Evolutionary conservation across 2,113 vertebrate genomes (phyloP).

Genomic region (Loxodonta africana): DNA sequence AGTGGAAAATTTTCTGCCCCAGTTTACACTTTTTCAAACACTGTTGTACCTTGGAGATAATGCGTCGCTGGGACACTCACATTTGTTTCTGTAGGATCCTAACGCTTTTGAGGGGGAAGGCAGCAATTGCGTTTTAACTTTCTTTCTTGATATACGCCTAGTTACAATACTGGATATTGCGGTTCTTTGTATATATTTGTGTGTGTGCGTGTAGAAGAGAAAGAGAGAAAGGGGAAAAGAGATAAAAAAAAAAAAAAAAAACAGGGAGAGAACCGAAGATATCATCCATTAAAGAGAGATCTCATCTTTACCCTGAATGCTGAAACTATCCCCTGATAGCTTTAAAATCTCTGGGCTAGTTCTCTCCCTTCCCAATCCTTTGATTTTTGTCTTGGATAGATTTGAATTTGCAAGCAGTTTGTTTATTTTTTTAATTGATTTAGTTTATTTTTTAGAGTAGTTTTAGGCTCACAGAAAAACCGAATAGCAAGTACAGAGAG

Average conservation of each 20-base stretch:
- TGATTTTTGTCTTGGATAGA: not conserved
- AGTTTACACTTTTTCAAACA: not conserved
- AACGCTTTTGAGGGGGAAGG: not conserved
- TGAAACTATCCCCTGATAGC: fast-evolving
- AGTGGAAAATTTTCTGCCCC: fast-evolving
- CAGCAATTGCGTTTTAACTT: fast-evolving
- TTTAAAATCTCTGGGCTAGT: not conserved
- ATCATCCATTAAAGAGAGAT: fast-evolving
- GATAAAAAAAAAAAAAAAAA: fast-evolving
- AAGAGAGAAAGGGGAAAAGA: too few species aligned
- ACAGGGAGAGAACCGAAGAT: not conserved
- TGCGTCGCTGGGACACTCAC: not conserved
- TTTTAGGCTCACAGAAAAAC: not conserved
- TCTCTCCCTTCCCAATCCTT: not conserved
- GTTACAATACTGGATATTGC: not conserved
- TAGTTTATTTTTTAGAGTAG: not conserved
- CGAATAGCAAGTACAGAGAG: too few species aligned
- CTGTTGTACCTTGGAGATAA: not conserved
- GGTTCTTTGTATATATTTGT: fast-evolving
- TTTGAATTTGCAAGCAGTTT: not conserved
- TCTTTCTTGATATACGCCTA: fast-evolving
- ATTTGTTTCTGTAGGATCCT: not conserved
- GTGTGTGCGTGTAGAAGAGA: not conserved
- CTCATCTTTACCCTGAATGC: fast-evolving
- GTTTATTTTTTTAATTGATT: not conserved